Evolutionary conservation across 2,888 invertebrate genomes (phyloP).

Genomic region (Chorisops tibialis): DNA sequence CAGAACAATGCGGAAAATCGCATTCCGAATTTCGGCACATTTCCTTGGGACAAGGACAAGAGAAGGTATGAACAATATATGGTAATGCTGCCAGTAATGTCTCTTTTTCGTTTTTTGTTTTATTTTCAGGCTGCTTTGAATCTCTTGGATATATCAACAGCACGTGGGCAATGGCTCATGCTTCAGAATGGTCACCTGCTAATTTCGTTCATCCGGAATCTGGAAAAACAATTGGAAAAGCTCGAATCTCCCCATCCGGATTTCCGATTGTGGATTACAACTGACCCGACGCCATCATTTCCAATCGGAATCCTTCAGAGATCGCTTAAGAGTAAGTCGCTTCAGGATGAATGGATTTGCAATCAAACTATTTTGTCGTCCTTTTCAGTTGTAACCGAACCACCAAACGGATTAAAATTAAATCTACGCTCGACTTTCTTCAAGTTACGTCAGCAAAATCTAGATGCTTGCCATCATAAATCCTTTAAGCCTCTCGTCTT

Average conservation of each 20-base stretch:
- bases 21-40: constrained; percentile 80
- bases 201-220: constrained; percentile 69
- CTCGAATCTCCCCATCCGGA: constrained; percentile 81
- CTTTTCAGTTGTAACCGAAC: constrained; percentile 80
- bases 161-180: constrained; percentile 86
- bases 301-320: constrained; percentile 86
- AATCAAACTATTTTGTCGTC: background rate
- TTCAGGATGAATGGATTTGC: background rate
- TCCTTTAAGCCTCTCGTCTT: constrained; percentile 80
- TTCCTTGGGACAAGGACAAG: constrained; percentile 92
- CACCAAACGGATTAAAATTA: constrained; percentile 85
- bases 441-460: constrained; percentile 71
- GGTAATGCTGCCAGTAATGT: background rate
- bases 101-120: constrained; percentile 14
- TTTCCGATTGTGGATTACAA: constrained; percentile 90
- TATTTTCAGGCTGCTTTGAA: constrained; percentile 62
- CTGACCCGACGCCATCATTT: constrained; percentile 81
- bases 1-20: constrained; percentile 66
- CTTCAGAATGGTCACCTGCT: constrained; percentile 89
- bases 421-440: constrained; percentile 86
- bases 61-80: constrained; percentile 57
- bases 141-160: constrained; percentile 65
- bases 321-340: constrained; percentile 73
- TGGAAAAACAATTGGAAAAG: constrained; percentile 81
- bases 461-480: constrained; percentile 71